Evolutionary conservation across 2,797 vertebrate species (phyloP).

Genomic region (Furcifer pardalis): DNA sequence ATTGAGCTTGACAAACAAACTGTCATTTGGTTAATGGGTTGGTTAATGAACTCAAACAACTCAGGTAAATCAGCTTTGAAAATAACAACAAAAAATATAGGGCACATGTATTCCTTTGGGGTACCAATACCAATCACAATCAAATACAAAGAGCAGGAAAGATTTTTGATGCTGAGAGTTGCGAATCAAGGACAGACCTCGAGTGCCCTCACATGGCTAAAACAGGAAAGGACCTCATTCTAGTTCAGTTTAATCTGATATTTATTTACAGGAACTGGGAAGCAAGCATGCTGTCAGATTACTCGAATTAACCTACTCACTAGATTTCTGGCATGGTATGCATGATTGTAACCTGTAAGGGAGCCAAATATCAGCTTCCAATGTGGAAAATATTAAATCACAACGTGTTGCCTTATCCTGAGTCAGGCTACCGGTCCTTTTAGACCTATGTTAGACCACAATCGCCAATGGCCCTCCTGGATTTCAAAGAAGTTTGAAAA

Average conservation of each 20-base stretch:
- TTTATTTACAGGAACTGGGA: rapidly evolving
- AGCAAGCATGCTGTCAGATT: background rate
- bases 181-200: conserved; percentile 4
- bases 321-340: background rate
- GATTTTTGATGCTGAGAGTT: rapidly evolving
- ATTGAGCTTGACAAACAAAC: too few species aligned
- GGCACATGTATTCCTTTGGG: too few species aligned
- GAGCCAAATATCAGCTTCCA: background rate
- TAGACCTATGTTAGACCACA: background rate
- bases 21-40: too few species aligned
- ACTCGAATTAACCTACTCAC: background rate
- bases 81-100: background rate
- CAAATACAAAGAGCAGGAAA: background rate
- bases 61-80: too few species aligned
- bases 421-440: background rate
- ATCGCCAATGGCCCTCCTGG: too few species aligned
- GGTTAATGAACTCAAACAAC: too few species aligned
- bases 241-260: background rate
- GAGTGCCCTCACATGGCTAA: conserved; percentile 69
- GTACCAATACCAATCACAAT: background rate
- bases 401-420: too few species aligned
- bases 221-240: background rate
- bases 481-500: too few species aligned
- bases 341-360: background rate
- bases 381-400: background rate